Base-by-base conservation (phyloP, 2,888 invertebrate species). In the Sinhomidia bicolor region DNA sequence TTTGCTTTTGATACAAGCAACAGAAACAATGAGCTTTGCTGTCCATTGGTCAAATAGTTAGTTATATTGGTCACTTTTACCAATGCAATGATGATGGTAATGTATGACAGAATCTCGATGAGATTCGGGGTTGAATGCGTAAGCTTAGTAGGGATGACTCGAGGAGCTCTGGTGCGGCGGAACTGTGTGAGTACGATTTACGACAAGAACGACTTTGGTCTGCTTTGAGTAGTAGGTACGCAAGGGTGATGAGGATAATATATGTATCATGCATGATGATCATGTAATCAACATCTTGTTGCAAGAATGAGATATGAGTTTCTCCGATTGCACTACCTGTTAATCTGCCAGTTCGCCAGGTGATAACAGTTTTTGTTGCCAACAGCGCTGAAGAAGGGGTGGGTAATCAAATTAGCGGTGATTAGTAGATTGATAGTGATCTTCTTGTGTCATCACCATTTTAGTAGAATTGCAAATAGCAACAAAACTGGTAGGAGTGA, bases 261-360 rank as follows among this genome's bases (percentile, higher is more conserved):
- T 23, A 0, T 6, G 32, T 32, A 32, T 36, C 32, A 32, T 32
- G 80, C 65, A 81, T 62, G 65, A 65, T 62, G 62, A 81, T 81
- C 44, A 29, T 47, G 81, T 47, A 81, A 81, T 81, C 81, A 81
- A 57, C 81, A 65, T 65, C 81, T 62, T 47, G 44, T 81, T 17
- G 47, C 62, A 65, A 29, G 65, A 65, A 81, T 81, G 81, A 81
- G 81, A 81, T 41, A 81, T 81, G 81, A 62, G 81, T 65, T 62
- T 81, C 80, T 65, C 78, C 54, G 17, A 32, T 54, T 78, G 78
- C n/a, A n/a, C n/a, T 20, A 54, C 78, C 51, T 78, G 54, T 78
- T 78, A 54, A n/a, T n/a, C n/a, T n/a, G 54, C 74, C 0, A 54
- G 29, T 47, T 51, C 76, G 17, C 36, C 51, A 10, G 78, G 9